Evolutionary conservation across 1,140 invertebrate genomes (phyloP), one percentile per base, ranked within the genome.

Genomic region (Hylyphantes graminicola): DNA sequence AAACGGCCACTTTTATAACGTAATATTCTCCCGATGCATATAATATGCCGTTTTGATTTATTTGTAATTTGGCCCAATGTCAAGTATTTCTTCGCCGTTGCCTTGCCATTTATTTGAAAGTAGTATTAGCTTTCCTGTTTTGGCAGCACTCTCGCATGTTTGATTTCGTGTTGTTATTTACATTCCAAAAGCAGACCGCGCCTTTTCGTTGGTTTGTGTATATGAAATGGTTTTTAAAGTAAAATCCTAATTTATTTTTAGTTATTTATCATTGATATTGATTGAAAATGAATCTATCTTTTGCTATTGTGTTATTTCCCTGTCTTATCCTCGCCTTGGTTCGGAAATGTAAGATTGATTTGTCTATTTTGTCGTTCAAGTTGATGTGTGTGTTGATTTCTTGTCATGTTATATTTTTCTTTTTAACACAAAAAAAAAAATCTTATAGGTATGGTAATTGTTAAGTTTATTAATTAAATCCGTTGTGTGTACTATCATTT

Each of bases 51-150:
- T 35, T 74, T 74, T 74, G 55, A 74, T 74, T 74, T 74, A 51
- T 57, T 74, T 74, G 35, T 74, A 74, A 51, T 57, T 74, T 74
- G 21, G 7, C 53, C 35, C 72, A 74, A 74, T 74, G 54, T 57
- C 51, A 17, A 10, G 48, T 74, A 57, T 55, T 13, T 74, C 35
- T 9, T n/a, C 12, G 72, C 21, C 72, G 51, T 74, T 57, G 53
- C 21, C 72, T 57, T 10, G 53, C 54, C 55, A 19, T 17, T 21
- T 13, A 70, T n/a, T 70, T 51, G 17, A 51, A 51, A 35, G 8
- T 53, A 51, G 67, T 19, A 70, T 70, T 70, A 50, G n/a, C 17
- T 15, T n/a, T n/a, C 12, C 53, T 21, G 2, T 8, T 53, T 70
- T 70, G 35, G 67, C 67, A 15, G 35, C 50, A 70, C 35, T 35